A percentile compares a stretch with the other conserved stretches of the same genome.
phyloP scores from a whole-genome alignment of 2,888 invertebrate genomes.

The Rhagium mordax region DNA sequence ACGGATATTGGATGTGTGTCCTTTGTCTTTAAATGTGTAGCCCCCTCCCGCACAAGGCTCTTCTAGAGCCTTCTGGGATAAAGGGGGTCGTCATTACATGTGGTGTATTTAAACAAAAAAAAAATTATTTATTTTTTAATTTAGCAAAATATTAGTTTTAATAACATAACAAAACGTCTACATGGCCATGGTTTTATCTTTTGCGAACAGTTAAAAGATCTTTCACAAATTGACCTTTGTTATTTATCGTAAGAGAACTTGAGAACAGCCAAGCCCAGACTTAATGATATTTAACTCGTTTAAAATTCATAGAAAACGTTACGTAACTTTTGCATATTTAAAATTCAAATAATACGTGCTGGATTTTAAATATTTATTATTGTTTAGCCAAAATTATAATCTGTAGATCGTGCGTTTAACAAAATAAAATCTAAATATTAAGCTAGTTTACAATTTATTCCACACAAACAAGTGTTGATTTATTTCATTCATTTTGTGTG shows the following conservation, averaged over 20 bases:
- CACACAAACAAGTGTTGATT: not conserved
- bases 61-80: too few species aligned
- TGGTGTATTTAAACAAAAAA: too few species aligned
- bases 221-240: constrained; percentile 18
- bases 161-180: not conserved
- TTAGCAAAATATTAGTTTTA: not conserved
- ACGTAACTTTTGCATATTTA: constrained; percentile 9
- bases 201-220: not conserved
- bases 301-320: constrained; percentile 19
- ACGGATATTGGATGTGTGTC: too few species aligned
- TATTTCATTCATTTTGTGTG: too few species aligned
- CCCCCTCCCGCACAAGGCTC: too few species aligned
- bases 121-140: too few species aligned
- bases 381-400: constrained; percentile 5
- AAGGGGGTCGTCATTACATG: too few species aligned
- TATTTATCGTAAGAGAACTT: constrained; percentile 15
- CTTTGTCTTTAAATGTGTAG: too few species aligned
- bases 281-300: not conserved
- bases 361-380: constrained; percentile 1
- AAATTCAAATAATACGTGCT: constrained; percentile 4
- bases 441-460: not conserved
- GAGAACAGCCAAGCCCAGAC: constrained; percentile 14
- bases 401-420: not conserved
- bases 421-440: not conserved
- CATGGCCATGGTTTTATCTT: not conserved